Evolutionary conservation across 2,113 vertebrate genomes (phyloP).

Genomic region (Nipponia nippon): DNA sequence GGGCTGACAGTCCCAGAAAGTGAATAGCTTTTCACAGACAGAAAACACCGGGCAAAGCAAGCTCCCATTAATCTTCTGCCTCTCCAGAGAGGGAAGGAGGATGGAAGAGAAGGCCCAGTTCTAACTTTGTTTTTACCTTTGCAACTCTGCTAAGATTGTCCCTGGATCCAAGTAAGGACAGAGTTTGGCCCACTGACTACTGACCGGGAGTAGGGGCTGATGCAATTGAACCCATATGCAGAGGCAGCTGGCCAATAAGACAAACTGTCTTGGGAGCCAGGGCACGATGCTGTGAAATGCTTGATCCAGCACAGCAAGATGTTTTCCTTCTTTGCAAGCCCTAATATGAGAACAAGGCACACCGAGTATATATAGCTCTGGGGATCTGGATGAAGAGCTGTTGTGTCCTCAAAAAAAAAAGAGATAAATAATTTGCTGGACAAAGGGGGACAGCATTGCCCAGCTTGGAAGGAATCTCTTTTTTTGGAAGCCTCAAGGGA

Average conservation of each 20-base stretch:
- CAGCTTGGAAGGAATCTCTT: slow-evolving; percentile 11
- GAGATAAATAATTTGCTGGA: slow-evolving; percentile 14
- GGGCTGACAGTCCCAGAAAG: neutral
- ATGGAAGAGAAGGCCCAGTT: neutral
- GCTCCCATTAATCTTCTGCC: neutral
- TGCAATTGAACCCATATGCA: slow-evolving; percentile 45
- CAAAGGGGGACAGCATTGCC: neutral
- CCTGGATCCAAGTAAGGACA: slow-evolving; percentile 15
- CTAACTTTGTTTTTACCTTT: slow-evolving; percentile 47
- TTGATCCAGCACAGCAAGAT: slow-evolving; percentile 48
- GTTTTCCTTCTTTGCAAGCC: slow-evolving; percentile 46
- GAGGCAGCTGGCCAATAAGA: slow-evolving; percentile 48
- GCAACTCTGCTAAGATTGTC: neutral
- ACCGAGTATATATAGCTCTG: slow-evolving; percentile 25
- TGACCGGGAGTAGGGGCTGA: slow-evolving; percentile 10
- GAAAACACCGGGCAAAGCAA: neutral
- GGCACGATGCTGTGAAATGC: slow-evolving; percentile 37
- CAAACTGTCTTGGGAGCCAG: slow-evolving; percentile 43
- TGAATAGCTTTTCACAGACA: neutral
- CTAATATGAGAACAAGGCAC: slow-evolving; percentile 49
- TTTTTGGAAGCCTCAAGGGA: slow-evolving; percentile 23
- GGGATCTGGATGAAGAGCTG: neutral
- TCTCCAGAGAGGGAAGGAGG: neutral
- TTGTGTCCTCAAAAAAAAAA: neutral
- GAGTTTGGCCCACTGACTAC: slow-evolving; percentile 10